Conservation (phyloP, 2,113 vertebrate genomes). For the Ammodytes marinus region DNA sequence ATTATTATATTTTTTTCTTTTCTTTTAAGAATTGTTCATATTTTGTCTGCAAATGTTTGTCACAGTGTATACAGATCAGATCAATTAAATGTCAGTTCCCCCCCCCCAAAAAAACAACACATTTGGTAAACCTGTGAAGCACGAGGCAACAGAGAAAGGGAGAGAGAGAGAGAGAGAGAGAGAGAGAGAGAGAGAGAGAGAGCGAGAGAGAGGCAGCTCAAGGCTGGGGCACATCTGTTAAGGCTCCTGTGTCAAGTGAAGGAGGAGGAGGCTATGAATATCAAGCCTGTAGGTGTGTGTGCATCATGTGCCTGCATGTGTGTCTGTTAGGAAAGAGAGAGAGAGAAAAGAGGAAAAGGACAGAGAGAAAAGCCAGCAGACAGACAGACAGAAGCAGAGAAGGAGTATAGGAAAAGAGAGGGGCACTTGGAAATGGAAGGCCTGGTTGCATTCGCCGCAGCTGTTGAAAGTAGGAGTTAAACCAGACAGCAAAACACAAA, state of each 20-base stretch:
- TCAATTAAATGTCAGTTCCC: conserved; percentile 39
- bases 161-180: too few species aligned
- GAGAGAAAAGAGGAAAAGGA: conserved; percentile 14
- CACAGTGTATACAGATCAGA: background rate
- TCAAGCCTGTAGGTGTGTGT: conserved; percentile 81
- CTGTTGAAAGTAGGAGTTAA: conserved; percentile 79
- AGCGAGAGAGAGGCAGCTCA: conserved; percentile 60
- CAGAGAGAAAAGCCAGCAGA: conserved; percentile 14
- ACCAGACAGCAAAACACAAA: conserved; percentile 68
- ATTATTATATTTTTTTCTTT: too few species aligned
- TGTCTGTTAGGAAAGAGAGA: conserved; percentile 22
- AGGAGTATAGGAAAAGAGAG: conserved; percentile 63
- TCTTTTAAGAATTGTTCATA: background rate
- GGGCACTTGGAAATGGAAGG: conserved; percentile 71
- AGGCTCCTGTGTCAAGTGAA: conserved; percentile 83
- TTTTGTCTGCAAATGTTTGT: background rate
- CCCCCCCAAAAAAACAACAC: conserved; percentile 17
- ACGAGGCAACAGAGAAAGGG: conserved; percentile 18
- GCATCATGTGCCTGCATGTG: conserved; percentile 66
- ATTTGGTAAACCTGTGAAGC: conserved; percentile 59
- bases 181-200: too few species aligned
- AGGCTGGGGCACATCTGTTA: conserved; percentile 84
- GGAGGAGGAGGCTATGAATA: conserved; percentile 80
- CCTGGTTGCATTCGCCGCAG: conserved; percentile 74
- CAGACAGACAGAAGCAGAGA: conserved; percentile 64